These are phyloP conservation scores for Leuctra nigra DNA, from an alignment of 2,888 invertebrate species.

Conservation along the genomic window DNA sequence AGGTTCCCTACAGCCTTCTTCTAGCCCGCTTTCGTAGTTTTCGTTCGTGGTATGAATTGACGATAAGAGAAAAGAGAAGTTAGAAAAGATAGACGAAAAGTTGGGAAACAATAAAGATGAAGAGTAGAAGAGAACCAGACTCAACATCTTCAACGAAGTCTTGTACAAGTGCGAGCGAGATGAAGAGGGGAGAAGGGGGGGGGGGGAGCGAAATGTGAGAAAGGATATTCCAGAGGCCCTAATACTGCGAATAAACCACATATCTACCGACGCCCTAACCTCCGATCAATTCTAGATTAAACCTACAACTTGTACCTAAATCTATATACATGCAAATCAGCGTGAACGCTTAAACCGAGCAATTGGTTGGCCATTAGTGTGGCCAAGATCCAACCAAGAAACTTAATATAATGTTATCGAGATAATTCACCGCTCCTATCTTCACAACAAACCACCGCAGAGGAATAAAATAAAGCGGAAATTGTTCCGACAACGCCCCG, in stretches of 20 bases:
- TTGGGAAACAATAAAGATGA: not conserved
- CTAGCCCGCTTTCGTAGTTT: not conserved
- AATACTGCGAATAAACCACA: not conserved
- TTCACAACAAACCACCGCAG: too few relatives aligned
- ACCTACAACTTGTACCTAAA: constrained; percentile 1
- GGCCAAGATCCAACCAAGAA: not conserved
- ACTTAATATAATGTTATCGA: not conserved
- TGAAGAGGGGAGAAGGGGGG: not conserved
- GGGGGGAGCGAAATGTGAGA: too few relatives aligned
- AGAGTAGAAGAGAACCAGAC: too few relatives aligned
- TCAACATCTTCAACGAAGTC: not conserved
- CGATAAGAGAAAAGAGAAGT: constrained; percentile 2
- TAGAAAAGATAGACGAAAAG: constrained; percentile 3
- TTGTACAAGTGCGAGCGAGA: not conserved
- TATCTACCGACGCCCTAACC: not conserved
- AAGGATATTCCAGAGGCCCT: not conserved
- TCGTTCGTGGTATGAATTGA: not conserved
- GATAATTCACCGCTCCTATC: too few relatives aligned
- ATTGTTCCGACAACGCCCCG: too few relatives aligned
- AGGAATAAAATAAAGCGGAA: too few relatives aligned
- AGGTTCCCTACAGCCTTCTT: not conserved
- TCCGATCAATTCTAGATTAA: not conserved
- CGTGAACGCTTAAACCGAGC: not conserved
- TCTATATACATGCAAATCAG: constrained; percentile 12
- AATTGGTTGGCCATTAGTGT: not conserved